Conservation (phyloP, 2,113 vertebrate genomes). For the Saccopteryx leptura region DNA sequence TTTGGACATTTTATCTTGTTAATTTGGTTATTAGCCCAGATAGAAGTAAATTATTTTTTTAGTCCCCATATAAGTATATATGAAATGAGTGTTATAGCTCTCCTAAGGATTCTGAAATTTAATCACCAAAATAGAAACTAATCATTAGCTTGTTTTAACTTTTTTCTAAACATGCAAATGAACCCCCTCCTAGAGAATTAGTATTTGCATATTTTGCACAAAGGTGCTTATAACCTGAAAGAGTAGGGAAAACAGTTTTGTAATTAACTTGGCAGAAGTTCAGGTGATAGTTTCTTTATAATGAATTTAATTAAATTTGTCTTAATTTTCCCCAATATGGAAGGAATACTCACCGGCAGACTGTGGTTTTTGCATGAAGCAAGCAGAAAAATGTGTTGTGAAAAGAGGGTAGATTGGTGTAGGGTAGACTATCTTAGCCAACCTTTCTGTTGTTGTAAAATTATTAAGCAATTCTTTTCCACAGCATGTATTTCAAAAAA, state of each 20-base stretch:
- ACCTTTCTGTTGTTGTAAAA: constrained; percentile 90
- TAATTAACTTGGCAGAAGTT: constrained; percentile 81
- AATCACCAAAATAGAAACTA: constrained; percentile 68
- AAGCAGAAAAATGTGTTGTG: constrained; percentile 88
- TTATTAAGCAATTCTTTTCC: constrained; percentile 89
- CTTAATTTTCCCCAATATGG: constrained; percentile 80
- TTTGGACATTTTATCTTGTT: neutral
- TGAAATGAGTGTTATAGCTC: constrained; percentile 70
- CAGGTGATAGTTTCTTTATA: constrained; percentile 58
- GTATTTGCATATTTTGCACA: constrained; percentile 88
- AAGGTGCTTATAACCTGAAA: constrained; percentile 76
- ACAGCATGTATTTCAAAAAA: constrained; percentile 88
- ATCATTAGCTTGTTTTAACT: constrained; percentile 73
- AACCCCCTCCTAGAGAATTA: constrained; percentile 74
- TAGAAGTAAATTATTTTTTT: neutral
- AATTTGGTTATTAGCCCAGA: neutral
- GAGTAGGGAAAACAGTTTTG: constrained; percentile 86
- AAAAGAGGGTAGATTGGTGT: constrained; percentile 88
- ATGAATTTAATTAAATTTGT: constrained; percentile 62
- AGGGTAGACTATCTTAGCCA: constrained; percentile 88
- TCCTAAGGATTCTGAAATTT: constrained; percentile 74
- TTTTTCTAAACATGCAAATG: constrained; percentile 85
- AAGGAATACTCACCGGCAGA: constrained; percentile 86
- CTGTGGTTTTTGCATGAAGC: constrained; percentile 90
- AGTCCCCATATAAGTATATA: constrained; percentile 17